These are phyloP conservation scores for Palloptera scutellata DNA, from an alignment of 2,888 invertebrate species.

Conservation along the genomic window DNA sequence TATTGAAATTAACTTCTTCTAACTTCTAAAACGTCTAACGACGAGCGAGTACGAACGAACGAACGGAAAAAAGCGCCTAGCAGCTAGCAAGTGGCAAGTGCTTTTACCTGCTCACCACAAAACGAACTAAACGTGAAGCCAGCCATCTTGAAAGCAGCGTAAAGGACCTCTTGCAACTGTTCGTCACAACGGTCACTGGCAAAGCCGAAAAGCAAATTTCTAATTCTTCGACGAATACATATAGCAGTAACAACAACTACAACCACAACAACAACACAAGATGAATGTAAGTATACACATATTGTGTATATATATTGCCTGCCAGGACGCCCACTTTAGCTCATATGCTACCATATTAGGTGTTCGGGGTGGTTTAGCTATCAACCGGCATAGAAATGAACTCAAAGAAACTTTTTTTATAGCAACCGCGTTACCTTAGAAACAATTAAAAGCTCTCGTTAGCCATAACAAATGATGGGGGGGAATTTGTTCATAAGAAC, in stretches of 20 bases:
- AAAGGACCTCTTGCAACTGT: constrained; percentile 21
- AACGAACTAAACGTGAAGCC: constrained; percentile 19
- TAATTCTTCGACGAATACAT: neutral
- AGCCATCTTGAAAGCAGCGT: neutral
- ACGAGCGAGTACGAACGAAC: neutral
- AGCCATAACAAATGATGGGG: no score
- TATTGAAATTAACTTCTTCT: constrained; percentile 25
- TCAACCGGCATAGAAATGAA: no score
- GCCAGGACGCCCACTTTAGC: no score
- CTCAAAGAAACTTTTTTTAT: no score
- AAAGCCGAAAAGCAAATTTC: no score
- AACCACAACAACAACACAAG: constrained; percentile 3
- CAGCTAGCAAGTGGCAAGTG: neutral
- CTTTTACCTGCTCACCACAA: constrained; percentile 6
- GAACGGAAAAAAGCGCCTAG: neutral
- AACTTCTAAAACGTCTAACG: constrained; percentile 3
- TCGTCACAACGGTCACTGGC: neutral
- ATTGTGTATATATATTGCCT: no score
- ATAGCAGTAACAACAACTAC: neutral
- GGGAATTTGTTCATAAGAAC: no score
- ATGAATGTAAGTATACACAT: constrained; percentile 27
- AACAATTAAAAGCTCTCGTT: no score
- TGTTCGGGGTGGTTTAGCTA: no score
- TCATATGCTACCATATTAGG: no score
- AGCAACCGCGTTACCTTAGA: no score